Evolutionary conservation across 2,888 invertebrate species (phyloP).

Genomic region (Dynastes tityus): DNA sequence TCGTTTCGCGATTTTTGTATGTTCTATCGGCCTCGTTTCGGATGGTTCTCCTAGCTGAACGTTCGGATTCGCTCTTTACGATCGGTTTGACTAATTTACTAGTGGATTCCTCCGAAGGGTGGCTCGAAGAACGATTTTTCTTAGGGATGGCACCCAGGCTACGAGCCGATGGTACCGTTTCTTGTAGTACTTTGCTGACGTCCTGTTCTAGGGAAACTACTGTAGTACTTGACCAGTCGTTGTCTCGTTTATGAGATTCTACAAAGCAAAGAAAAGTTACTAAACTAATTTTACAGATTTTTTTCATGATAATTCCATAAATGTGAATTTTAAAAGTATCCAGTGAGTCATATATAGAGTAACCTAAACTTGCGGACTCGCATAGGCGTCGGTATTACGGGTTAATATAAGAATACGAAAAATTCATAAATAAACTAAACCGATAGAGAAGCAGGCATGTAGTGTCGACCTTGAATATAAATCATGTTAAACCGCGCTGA

Average conservation of each 20-base stretch:
- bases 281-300: too few species aligned
- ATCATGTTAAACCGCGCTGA: too few species aligned
- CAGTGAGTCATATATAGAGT: too few species aligned
- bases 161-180: conserved; percentile 69
- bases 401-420: too few species aligned
- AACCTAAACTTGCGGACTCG: too few species aligned
- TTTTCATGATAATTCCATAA: too few species aligned
- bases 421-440: too few species aligned
- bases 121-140: conserved; percentile 67
- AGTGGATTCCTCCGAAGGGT: conserved; percentile 45
- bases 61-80: conserved; percentile 67
- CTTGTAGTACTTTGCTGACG: conserved; percentile 73
- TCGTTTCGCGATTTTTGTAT: conserved; percentile 58
- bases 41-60: conserved; percentile 61
- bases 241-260: conserved; percentile 71
- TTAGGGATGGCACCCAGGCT: conserved; percentile 83
- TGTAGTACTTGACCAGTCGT: conserved; percentile 71
- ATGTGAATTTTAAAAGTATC: too few species aligned
- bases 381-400: too few species aligned
- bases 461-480: too few species aligned
- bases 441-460: too few species aligned
- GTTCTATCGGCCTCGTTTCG: conserved; percentile 56
- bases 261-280: conserved; percentile 45
- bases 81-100: conserved; percentile 52
- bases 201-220: conserved; percentile 70